Percentiles rank a stretch among this genome's conserved stretches.
Conservation (phyloP, 2,113 vertebrate genomes). For the Taurulus bubalis region DNA sequence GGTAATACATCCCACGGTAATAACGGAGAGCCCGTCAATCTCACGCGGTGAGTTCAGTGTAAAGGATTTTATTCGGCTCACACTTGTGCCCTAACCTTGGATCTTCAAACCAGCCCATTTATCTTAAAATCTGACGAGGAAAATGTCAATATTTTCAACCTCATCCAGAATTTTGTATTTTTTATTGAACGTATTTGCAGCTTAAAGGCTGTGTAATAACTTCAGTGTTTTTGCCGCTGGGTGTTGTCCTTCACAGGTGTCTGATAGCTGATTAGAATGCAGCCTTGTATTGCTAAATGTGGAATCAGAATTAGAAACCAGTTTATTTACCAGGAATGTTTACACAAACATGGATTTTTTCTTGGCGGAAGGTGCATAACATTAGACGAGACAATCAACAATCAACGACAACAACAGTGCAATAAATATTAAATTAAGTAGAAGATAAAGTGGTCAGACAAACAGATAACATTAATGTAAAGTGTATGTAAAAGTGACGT, state of each 20-base stretch:
- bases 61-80: constrained; percentile 4
- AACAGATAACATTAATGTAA: too few species aligned
- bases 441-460: too few species aligned
- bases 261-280: constrained; percentile 15
- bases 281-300: not conserved
- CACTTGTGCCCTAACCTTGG: not conserved
- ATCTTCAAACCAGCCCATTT: constrained; percentile 5
- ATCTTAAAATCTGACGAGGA: not conserved
- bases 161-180: not conserved
- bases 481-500: too few species aligned
- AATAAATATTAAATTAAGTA: too few species aligned
- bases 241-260: constrained; percentile 17
- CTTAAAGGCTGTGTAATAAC: not conserved
- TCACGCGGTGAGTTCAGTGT: not conserved
- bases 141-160: constrained; percentile 25
- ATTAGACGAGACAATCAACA: too few species aligned
- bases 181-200: not conserved
- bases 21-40: constrained; percentile 12
- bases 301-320: too few species aligned
- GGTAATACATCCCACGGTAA: not conserved
- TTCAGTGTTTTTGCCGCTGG: not conserved
- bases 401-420: too few species aligned
- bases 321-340: too few species aligned
- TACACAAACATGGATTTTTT: too few species aligned
- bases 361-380: too few species aligned